Percentiles rank a stretch among this genome's conserved stretches.
phyloP scores from a whole-genome alignment of 2,888 invertebrate genomes.

The Platypus cylindrus region DNA sequence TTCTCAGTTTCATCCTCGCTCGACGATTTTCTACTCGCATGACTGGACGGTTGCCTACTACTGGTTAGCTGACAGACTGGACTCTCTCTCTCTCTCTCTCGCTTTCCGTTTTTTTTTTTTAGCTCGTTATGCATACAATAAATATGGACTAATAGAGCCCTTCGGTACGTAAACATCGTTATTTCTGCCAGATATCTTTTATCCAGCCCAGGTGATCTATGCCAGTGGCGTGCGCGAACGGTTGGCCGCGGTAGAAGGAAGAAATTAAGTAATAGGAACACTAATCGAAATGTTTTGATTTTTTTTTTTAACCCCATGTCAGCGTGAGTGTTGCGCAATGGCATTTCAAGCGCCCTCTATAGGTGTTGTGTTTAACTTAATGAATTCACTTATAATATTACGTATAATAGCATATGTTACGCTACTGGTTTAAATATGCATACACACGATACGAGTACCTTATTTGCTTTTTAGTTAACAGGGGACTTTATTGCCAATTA shows the following conservation, averaged over 20 bases:
- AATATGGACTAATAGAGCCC: slow-evolving; percentile 34
- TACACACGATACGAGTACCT: slow-evolving; percentile 20
- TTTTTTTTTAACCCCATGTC: background rate
- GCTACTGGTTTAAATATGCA: slow-evolving; percentile 12
- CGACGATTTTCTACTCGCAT: slow-evolving; percentile 11
- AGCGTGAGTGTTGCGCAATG: background rate
- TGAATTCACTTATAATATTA: too few species aligned
- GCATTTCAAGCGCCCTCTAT: too few species aligned
- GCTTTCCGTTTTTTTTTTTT: too few species aligned
- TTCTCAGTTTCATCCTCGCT: slow-evolving; percentile 3
- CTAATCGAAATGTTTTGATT: background rate
- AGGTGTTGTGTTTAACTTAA: too few species aligned
- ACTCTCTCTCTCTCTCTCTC: too few species aligned
- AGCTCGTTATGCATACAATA: slow-evolving; percentile 32
- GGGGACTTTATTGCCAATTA: slow-evolving; percentile 22
- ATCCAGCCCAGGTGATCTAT: slow-evolving; percentile 21
- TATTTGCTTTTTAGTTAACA: slow-evolving; percentile 24
- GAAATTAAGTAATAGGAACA: too few species aligned
- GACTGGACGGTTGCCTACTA: slow-evolving; percentile 11
- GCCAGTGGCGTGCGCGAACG: slow-evolving; percentile 7
- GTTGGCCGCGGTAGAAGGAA: too few species aligned
- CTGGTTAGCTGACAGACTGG: too few species aligned
- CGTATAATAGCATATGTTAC: slow-evolving; percentile 5
- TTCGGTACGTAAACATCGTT: slow-evolving; percentile 34
- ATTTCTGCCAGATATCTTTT: slow-evolving; percentile 30